phyloP scores from a whole-genome alignment of 2,888 invertebrate species.

The Pilophorus perplexus region DNA sequence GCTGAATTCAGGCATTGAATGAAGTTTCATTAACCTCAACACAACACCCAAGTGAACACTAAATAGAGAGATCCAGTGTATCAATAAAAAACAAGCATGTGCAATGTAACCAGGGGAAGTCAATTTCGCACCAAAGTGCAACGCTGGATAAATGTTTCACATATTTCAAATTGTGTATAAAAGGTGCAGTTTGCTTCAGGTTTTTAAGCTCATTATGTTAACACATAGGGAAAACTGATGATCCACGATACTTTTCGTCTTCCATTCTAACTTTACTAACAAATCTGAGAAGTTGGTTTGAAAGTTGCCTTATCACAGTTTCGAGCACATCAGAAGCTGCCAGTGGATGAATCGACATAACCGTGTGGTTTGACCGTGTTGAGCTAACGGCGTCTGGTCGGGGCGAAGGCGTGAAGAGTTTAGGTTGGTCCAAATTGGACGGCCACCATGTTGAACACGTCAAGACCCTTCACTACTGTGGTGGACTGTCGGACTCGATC shows the following conservation, averaged over 20 bases:
- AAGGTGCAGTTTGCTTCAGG: conserved; percentile 58
- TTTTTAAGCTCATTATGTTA: conserved; percentile 11
- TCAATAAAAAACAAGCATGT: conserved; percentile 12
- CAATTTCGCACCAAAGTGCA: background rate
- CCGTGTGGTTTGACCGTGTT: no score
- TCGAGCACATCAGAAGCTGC: conserved; percentile 1
- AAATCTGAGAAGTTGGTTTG: no score
- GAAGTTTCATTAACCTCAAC: conserved; percentile 42
- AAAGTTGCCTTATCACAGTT: background rate
- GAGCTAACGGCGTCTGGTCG: no score
- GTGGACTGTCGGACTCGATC: no score
- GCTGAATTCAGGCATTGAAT: conserved; percentile 41
- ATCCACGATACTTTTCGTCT: background rate
- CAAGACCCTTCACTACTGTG: no score
- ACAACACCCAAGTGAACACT: conserved; percentile 24
- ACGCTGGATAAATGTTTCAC: conserved; percentile 5
- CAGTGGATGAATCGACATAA: no score
- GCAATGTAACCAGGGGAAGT: background rate
- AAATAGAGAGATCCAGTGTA: conserved; percentile 21
- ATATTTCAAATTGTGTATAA: conserved; percentile 37
- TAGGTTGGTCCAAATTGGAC: no score
- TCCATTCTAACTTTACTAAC: no score
- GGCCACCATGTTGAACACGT: no score
- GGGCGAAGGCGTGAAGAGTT: no score
- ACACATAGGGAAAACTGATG: background rate